Percentiles rank a stretch among this genome's conserved stretches.
Conservation (phyloP, 2,888 invertebrate genomes). For the Ornithoptera alexandrae region DNA sequence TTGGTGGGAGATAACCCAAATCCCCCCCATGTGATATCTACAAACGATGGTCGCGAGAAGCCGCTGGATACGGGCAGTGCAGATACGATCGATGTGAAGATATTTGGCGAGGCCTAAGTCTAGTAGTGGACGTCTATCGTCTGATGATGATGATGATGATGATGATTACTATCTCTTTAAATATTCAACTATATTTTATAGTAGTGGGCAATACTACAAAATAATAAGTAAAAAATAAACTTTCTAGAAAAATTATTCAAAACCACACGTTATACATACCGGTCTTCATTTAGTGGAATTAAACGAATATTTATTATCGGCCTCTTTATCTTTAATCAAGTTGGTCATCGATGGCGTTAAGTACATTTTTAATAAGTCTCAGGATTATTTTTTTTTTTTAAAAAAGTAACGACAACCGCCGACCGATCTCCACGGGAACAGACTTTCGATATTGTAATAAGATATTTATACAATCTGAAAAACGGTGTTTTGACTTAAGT, state of each 20-base stretch:
- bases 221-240: background rate
- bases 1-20: no score
- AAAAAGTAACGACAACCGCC: conserved; percentile 27
- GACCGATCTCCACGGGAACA: conserved; percentile 14
- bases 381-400: conserved; percentile 31
- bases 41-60: no score
- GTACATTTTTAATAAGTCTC: conserved; percentile 33
- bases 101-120: no score
- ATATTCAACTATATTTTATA: no score
- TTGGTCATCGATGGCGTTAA: conserved; percentile 29
- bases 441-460: background rate
- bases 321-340: conserved; percentile 29
- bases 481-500: background rate
- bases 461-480: background rate
- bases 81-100: no score
- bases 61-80: no score
- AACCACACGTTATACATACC: conserved; percentile 11
- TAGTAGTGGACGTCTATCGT: no score
- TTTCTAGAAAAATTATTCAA: conserved; percentile 14
- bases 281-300: conserved; percentile 17
- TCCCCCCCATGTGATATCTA: no score
- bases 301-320: conserved; percentile 25
- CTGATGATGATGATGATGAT: no score
- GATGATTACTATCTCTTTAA: no score
- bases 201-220: background rate